A percentile compares a stretch with the other conserved stretches of the same genome.
phyloP scores from a whole-genome alignment of 2,797 vertebrate genomes.

The Furcifer pardalis region DNA sequence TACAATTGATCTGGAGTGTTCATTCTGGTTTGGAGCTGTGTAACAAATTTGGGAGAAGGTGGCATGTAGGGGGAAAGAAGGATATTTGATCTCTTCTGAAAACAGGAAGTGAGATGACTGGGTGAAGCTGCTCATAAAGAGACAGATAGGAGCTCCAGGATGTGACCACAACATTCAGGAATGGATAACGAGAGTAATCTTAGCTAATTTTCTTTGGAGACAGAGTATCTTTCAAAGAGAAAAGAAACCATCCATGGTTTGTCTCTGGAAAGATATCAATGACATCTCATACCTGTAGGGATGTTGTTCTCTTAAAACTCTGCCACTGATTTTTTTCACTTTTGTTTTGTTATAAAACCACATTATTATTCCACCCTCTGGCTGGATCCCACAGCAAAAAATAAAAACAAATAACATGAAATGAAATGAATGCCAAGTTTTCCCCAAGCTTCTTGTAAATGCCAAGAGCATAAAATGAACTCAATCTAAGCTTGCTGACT shows the following conservation, averaged over 20 bases:
- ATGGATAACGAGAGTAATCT: background rate
- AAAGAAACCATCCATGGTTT: background rate
- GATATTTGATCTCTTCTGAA: no score
- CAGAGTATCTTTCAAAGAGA: background rate
- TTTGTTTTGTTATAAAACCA: background rate
- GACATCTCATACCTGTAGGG: background rate
- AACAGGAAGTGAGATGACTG: background rate
- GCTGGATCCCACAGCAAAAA: background rate
- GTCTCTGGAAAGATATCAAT: background rate
- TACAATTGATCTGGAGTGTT: no score
- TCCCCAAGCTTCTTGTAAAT: background rate
- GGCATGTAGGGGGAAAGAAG: no score
- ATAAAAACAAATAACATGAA: background rate
- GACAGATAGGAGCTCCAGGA: background rate
- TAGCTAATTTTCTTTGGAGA: background rate
- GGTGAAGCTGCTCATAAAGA: background rate
- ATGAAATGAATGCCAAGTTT: background rate
- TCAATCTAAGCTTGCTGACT: background rate
- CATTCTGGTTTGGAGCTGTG: no score
- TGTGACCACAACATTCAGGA: no score
- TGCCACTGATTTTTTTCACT: background rate
- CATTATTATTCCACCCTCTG: background rate
- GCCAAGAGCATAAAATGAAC: conserved; percentile 12
- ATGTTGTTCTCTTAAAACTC: conserved; percentile 3
- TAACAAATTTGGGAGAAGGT: no score